phyloP scores from a whole-genome alignment of 2,888 invertebrate species.

The Branchellion lobata region DNA sequence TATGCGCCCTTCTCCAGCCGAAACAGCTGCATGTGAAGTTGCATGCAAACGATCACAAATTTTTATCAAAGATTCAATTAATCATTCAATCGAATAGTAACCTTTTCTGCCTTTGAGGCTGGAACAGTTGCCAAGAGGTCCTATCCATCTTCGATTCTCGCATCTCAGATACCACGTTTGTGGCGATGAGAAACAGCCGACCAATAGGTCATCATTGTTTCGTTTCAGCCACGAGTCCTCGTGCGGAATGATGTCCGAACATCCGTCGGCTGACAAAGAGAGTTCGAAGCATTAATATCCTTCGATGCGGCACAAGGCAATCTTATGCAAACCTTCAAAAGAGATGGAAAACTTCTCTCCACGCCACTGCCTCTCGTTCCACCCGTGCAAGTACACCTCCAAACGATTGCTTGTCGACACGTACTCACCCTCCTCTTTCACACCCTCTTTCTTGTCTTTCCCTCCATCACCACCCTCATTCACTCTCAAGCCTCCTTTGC shows the following conservation, averaged over 20 bases:
- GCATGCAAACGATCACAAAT: no score
- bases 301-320: no score
- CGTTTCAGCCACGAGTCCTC: conserved; percentile 47
- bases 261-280: conserved; percentile 36
- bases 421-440: neutral
- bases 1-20: neutral
- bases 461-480: neutral
- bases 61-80: no score
- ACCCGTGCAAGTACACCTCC: conserved; percentile 13
- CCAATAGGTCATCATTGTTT: conserved; percentile 43
- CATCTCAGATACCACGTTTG: conserved; percentile 49
- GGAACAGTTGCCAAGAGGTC: conserved; percentile 49
- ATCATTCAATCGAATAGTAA: neutral
- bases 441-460: neutral
- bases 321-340: neutral
- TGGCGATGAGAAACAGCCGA: conserved; percentile 46
- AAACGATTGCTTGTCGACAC: neutral
- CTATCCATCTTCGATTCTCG: conserved; percentile 43
- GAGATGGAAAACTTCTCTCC: conserved; percentile 17
- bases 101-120: neutral
- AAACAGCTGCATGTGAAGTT: neutral
- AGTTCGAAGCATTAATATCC: neutral
- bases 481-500: neutral
- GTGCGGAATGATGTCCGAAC: conserved; percentile 47
- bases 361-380: neutral